Evolutionary conservation across 2,888 invertebrate species (phyloP), one percentile per base, ranked within the genome.

Genomic region (Lutraria lutraria): DNA sequence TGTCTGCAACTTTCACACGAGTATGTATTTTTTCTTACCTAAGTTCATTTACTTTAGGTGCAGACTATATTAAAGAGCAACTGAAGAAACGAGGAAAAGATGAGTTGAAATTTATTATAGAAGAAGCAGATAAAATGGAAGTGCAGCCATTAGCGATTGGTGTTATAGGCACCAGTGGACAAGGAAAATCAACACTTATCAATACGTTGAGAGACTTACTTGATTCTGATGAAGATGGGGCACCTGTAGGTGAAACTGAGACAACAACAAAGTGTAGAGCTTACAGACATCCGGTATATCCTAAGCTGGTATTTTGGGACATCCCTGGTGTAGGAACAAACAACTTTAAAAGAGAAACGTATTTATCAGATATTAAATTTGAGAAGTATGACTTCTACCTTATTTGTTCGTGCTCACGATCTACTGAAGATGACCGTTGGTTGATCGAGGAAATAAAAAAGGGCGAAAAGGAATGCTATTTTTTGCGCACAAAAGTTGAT

Each of bases 281-380:
- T 29, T 82, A 82, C 31, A 10, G 0, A 1, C 82, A 60, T 29
- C 29, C 56, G 21, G 13, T 56, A 25, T 16, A 31, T 31, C 53
- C 25, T 31, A 56, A 82, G n/a, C n/a, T n/a, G n/a, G n/a, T n/a
- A n/a, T n/a, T n/a, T n/a, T n/a, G n/a, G n/a, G n/a, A n/a, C n/a
- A 21, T 82, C 10, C 82, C 82, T 29, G 82, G 82, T 56, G 82
- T 82, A 4, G 82, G 82, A 15, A 56, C 82, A 21, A 82, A n/a
- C 16, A 31, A 56, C 21, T 56, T 15, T 19, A 54, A 54, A 29
- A 82, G 29, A 82, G 56, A 82, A 25, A 19, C 0, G 16, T 82
- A 82, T 29, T 56, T 56, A 2, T 25, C 1, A 0, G 29, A 13
- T 25, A 56, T 82, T 56, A 19, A 56, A 0, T 82, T 82, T 60